phyloP scores from a whole-genome alignment of 2,888 invertebrate genomes.

The Lycia hirtaria region DNA sequence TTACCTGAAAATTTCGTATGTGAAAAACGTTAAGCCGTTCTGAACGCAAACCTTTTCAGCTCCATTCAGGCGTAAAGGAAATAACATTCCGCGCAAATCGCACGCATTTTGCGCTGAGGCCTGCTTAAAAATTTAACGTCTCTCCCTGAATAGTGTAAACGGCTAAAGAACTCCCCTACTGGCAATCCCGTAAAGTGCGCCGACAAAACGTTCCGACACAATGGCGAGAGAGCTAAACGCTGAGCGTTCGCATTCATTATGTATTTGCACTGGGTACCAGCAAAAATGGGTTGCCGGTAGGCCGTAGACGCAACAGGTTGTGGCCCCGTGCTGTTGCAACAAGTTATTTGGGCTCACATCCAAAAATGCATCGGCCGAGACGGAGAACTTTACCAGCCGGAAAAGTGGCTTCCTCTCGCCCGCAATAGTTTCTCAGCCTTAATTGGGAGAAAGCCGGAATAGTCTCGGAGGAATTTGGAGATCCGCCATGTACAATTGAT shows the following conservation, averaged over 20 bases:
- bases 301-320: constrained; percentile 78
- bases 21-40: constrained; percentile 17
- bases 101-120: constrained; percentile 37
- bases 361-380: constrained; percentile 82
- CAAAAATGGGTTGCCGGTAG: constrained; percentile 72
- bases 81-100: constrained; percentile 41
- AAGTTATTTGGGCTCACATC: constrained; percentile 83
- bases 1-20: constrained; percentile 9
- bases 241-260: constrained; percentile 78
- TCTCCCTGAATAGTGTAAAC: constrained; percentile 57
- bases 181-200: constrained; percentile 59
- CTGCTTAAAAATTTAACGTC: constrained; percentile 46
- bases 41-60: constrained; percentile 23
- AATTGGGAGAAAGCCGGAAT: constrained; percentile 45
- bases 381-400: constrained; percentile 61
- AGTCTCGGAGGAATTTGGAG: constrained; percentile 27
- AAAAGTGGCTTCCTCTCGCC: constrained; percentile 59
- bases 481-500: constrained; percentile 22
- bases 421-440: constrained; percentile 53
- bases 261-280: constrained; percentile 74
- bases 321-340: constrained; percentile 72
- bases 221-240: constrained; percentile 65
- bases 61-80: constrained; percentile 34
- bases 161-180: constrained; percentile 59
- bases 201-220: constrained; percentile 65